Percentiles rank a stretch among this genome's conserved stretches.
These are phyloP conservation scores for Sitta europaea DNA, from an alignment of 2,113 vertebrate species.

Conservation along the genomic window DNA sequence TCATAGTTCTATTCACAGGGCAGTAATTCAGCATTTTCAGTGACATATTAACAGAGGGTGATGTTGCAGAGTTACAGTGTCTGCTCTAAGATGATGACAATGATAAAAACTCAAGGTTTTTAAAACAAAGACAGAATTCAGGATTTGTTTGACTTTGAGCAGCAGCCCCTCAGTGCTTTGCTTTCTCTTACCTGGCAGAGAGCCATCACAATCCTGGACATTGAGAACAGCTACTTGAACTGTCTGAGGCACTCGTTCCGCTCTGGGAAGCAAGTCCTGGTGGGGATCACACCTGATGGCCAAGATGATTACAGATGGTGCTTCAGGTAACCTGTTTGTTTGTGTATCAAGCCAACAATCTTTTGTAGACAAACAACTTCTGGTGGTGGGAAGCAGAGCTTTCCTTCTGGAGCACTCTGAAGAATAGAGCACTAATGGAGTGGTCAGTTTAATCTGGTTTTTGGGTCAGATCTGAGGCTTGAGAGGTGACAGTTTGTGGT, in stretches of 20 bases:
- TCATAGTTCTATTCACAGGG: neutral
- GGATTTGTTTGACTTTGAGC: neutral
- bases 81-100: neutral
- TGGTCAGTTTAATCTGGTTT: neutral
- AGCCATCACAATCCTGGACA: constrained; percentile 92
- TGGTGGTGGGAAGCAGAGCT: neutral
- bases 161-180: neutral
- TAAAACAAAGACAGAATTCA: neutral
- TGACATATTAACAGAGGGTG: neutral
- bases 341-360: neutral
- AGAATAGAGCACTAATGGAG: neutral
- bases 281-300: constrained; percentile 74
- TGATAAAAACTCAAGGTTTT: neutral
- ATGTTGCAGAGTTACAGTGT: neutral
- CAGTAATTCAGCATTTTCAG: neutral
- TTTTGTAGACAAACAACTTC: neutral
- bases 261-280: constrained; percentile 85
- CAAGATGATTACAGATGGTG: constrained; percentile 84
- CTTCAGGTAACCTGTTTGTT: constrained; percentile 81
- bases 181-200: constrained; percentile 73
- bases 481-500: neutral
- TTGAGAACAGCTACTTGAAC: constrained; percentile 84
- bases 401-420: neutral
- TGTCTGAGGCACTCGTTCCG: constrained; percentile 78
- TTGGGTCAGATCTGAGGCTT: neutral